Base-by-base conservation (phyloP, 2,113 vertebrate genomes). In the Cephalopterus ornatus region DNA sequence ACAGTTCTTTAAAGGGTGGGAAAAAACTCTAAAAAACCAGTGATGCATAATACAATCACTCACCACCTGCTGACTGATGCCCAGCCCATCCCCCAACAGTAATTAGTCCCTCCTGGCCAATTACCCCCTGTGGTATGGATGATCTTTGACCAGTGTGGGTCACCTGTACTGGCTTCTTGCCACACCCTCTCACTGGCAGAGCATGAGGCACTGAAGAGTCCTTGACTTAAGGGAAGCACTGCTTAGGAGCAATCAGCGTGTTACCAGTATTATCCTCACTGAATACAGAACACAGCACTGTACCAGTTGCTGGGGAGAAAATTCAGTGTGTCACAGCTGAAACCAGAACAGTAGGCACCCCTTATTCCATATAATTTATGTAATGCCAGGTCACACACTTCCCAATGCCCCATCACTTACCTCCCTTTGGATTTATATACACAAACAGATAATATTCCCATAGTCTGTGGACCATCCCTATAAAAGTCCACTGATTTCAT, bases 81-180 rank as follows among this genome's bases (percentile, higher is more conserved):
- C 11, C 18, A 73, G 42, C 22, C 32, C 32, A 35, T 5, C 28
- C 6, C 9, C 27, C 32, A 44, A 10, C 35, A 74, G 27, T 44
- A 37, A 44, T 49, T 33, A 37, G 33, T 32, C 11, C 12, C 21
- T 80, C 18, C 50, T 58, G 32, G 12, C 42, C 42, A 44, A 7
- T 44, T 32, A 5, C 9, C 26, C 9, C 3, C 14, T n/a, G 3
- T 52, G 39, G 11, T 39, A 52, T 0, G 5, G 37, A 39, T 14
- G 44, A 39, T 26, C 28, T 52, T 37, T 52, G 37, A 33, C 52
- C 44, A 24, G 12, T 4, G 59, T 59, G 8, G 33, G 15, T 26
- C 41, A 58, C 27, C 6, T 58, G 11, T 52, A 46, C 15, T n/a
- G 28, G 23, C 19, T 28, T 66, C 23, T 52, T 67, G 61, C 12